Evolutionary conservation across 2,797 vertebrate species (phyloP).

Genomic region (Mormyrops attenuatus): DNA sequence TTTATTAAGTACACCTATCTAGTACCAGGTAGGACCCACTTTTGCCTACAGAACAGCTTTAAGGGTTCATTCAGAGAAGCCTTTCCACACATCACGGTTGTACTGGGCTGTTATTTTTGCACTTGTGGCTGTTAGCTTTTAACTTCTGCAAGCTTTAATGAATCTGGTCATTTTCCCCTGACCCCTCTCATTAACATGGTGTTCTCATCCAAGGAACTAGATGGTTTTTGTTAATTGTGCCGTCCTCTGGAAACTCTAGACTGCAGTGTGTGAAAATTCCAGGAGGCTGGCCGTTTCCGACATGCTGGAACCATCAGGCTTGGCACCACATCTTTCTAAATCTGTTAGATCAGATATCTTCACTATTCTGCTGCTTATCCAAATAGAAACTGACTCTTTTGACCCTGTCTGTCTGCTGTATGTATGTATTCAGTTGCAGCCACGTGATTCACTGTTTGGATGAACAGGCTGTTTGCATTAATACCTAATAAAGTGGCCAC

Average conservation of each 20-base stretch:
- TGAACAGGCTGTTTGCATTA: background rate
- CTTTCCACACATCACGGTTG: background rate
- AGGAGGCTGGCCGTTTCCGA: background rate
- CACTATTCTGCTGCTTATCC: background rate
- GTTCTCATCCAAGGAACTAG: background rate
- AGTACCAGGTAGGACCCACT: background rate
- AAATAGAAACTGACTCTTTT: background rate
- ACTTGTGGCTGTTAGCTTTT: background rate
- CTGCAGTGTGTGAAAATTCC: background rate
- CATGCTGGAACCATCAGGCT: background rate
- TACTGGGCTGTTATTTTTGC: background rate
- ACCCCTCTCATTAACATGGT: background rate
- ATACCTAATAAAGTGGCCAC: background rate
- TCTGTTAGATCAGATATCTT: background rate
- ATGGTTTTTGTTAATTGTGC: background rate
- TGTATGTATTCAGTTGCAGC: background rate
- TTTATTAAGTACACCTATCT: background rate
- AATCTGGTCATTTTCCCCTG: background rate
- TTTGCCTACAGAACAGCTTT: background rate
- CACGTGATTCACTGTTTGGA: background rate
- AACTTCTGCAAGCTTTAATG: background rate
- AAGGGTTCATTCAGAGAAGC: background rate
- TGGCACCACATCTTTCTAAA: background rate
- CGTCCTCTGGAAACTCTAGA: background rate
- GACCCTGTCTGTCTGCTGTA: background rate